Evolutionary conservation across 2,888 invertebrate species (phyloP).

Genomic region (Siphlonurus alternatus): DNA sequence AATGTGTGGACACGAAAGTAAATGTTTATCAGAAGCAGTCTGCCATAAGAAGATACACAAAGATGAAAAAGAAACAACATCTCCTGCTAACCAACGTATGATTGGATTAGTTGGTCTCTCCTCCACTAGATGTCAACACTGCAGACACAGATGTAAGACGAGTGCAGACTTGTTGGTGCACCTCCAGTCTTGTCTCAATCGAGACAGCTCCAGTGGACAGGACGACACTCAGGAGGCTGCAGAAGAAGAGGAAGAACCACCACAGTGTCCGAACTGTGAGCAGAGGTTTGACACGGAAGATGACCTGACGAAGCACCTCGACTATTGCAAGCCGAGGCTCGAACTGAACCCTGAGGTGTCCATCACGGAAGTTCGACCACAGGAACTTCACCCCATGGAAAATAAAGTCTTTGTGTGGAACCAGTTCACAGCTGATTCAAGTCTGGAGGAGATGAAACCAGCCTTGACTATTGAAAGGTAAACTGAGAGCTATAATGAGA

Average conservation of each 20-base stretch:
- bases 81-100: conserved; percentile 9
- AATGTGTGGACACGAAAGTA: conserved; percentile 57
- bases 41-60: conserved; percentile 47
- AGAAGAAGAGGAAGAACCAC: background rate
- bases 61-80: conserved; percentile 9
- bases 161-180: conserved; percentile 61
- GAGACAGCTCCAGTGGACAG: conserved; percentile 8
- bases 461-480: background rate
- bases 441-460: background rate
- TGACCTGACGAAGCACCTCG: conserved; percentile 8
- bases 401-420: conserved; percentile 72
- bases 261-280: conserved; percentile 15
- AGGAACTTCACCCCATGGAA: conserved; percentile 52
- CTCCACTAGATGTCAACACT: conserved; percentile 69
- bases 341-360: background rate
- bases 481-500: too few relatives aligned
- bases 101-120: conserved; percentile 16
- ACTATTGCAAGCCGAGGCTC: background rate
- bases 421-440: background rate
- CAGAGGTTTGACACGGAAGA: conserved; percentile 19
- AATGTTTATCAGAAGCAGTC: conserved; percentile 63
- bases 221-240: conserved; percentile 9
- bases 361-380: conserved; percentile 22
- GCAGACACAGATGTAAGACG: conserved; percentile 67
- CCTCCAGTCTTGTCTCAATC: conserved; percentile 43